A percentile compares a stretch with the other conserved stretches of the same genome.
These are phyloP conservation scores for Petrocephalus schoutedeni DNA, from an alignment of 2,797 vertebrate species.

Conservation along the genomic window DNA sequence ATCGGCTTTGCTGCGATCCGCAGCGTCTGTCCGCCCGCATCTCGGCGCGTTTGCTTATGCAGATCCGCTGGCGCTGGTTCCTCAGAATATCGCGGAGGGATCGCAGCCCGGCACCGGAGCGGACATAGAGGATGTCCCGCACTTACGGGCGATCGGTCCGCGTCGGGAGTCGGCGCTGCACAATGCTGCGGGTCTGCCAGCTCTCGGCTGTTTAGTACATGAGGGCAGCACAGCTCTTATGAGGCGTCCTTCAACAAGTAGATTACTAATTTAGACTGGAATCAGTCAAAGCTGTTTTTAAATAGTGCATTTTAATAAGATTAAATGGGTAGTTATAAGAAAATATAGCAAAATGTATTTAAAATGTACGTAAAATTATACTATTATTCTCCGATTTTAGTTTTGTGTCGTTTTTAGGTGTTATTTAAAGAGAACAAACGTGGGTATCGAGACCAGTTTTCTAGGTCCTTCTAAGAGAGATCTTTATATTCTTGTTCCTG, in stretches of 20 bases:
- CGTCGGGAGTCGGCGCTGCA: not conserved
- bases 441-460: not conserved
- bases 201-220: not conserved
- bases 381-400: not conserved
- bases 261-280: not conserved
- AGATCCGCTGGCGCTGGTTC: not conserved
- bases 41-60: constrained; percentile 19
- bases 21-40: not conserved
- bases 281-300: not conserved
- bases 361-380: not conserved
- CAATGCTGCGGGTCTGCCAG: not conserved
- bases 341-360: not conserved
- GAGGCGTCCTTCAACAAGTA: not conserved
- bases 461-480: not conserved
- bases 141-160: not conserved
- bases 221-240: not conserved
- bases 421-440: not conserved
- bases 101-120: not conserved
- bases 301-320: not conserved
- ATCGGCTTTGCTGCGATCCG: constrained; percentile 15
- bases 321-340: not conserved
- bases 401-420: not conserved
- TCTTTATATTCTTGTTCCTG: not conserved
- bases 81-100: not conserved
- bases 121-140: constrained; percentile 4